A percentile compares a stretch with the other conserved stretches of the same genome.
Evolutionary conservation across 2,113 vertebrate species (phyloP).

Genomic region (Vombatus ursinus): DNA sequence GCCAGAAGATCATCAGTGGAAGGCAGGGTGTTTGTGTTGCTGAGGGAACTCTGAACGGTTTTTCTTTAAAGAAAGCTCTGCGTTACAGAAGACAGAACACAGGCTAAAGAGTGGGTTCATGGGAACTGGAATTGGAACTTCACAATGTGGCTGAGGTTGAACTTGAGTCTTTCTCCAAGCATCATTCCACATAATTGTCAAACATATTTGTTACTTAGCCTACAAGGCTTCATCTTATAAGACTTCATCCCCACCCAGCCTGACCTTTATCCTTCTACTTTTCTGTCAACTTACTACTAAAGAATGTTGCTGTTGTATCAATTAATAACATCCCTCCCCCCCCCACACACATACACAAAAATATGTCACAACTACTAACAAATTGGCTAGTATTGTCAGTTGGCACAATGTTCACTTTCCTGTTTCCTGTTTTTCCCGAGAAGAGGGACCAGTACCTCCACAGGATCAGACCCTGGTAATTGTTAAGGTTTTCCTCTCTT

Average conservation of each 20-base stretch:
- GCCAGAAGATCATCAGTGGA: not conserved
- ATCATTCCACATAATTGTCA: not conserved
- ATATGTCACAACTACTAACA: constrained; percentile 12
- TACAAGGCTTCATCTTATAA: not conserved
- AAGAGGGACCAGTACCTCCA: constrained; percentile 31
- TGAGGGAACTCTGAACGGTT: not conserved
- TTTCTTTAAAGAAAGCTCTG: not conserved
- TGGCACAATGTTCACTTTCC: not conserved
- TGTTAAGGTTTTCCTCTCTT: constrained; percentile 36
- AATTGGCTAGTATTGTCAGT: constrained; percentile 46
- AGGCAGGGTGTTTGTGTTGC: not conserved
- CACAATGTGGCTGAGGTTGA: not conserved
- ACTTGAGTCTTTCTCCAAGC: not conserved
- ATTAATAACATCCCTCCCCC: not conserved
- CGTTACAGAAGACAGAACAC: not conserved
- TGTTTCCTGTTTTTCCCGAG: constrained; percentile 51
- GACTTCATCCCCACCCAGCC: not conserved
- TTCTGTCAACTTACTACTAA: not conserved
- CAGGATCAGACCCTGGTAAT: constrained; percentile 53
- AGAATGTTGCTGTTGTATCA: not conserved
- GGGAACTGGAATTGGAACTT: not conserved
- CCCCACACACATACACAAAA: not conserved
- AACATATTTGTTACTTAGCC: no score
- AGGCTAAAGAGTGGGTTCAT: not conserved
- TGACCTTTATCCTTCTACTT: not conserved